Conservation (phyloP, 2,888 invertebrate genomes). For the Smittia aterrima region DNA sequence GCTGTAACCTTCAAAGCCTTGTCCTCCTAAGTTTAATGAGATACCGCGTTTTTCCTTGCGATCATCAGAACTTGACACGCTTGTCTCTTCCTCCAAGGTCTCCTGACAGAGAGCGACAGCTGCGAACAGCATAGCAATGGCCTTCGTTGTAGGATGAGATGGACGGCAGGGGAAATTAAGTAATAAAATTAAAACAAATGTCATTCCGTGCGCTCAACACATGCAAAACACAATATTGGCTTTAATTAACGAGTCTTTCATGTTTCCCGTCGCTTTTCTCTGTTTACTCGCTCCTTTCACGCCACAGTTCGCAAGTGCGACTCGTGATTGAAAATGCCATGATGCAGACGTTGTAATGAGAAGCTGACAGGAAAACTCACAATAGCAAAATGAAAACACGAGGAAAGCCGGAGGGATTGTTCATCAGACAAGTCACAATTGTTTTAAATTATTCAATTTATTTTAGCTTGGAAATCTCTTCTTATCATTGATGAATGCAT, state of each 20-base stretch:
- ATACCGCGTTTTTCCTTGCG: constrained; percentile 29
- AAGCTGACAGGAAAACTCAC: background rate
- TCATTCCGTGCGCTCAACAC: background rate
- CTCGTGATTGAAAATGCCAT: background rate
- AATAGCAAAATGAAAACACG: background rate
- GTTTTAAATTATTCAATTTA: no score
- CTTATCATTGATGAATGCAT: background rate
- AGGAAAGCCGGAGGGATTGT: no score
- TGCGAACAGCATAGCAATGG: background rate
- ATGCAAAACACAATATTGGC: constrained; percentile 28
- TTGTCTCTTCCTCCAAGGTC: background rate
- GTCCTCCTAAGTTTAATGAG: constrained; percentile 12
- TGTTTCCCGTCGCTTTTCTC: background rate
- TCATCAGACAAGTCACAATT: no score
- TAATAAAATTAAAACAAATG: constrained; percentile 35
- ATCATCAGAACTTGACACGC: background rate
- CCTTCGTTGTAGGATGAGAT: background rate
- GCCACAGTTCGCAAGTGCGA: background rate
- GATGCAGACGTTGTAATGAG: background rate
- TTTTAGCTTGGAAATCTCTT: no score
- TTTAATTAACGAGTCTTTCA: constrained; percentile 30
- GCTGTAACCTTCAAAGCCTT: constrained; percentile 26
- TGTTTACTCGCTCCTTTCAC: background rate
- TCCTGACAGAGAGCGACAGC: constrained; percentile 31
- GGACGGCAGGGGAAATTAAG: constrained; percentile 10